Evolutionary conservation across 2,797 vertebrate species (phyloP).

Genomic region (Cetoscarus ocellatus): DNA sequence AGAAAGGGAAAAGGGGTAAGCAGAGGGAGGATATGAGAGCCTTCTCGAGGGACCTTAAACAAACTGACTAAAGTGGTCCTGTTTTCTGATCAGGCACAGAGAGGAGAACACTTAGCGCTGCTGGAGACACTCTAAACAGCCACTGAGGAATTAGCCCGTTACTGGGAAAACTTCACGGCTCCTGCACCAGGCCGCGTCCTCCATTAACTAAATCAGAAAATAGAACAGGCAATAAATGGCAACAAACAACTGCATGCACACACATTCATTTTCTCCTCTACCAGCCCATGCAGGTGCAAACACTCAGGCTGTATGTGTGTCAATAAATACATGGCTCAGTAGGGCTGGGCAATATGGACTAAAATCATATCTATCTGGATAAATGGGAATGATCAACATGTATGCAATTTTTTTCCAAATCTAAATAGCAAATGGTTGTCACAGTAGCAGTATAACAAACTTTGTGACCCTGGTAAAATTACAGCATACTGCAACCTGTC

Average conservation of each 20-base stretch:
- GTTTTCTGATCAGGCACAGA: conserved; percentile 83
- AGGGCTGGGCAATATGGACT: no score
- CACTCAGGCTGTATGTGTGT: conserved; percentile 37
- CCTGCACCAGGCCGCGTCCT: conserved; percentile 68
- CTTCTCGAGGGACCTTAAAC: conserved; percentile 82
- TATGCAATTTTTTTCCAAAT: no score
- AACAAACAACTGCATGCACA: conserved; percentile 56
- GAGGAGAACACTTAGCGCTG: conserved; percentile 81
- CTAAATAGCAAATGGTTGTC: no score
- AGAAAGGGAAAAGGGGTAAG: conserved; percentile 56
- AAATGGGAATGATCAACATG: no score
- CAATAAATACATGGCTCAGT: conserved; percentile 28
- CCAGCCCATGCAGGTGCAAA: conserved; percentile 44
- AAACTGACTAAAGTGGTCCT: conserved; percentile 84
- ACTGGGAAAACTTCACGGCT: conserved; percentile 77
- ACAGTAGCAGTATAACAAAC: no score
- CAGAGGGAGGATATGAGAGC: conserved; percentile 74
- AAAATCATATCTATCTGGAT: no score
- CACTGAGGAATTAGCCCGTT: conserved; percentile 82
- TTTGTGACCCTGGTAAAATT: no score
- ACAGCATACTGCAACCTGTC: no score
- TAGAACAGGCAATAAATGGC: conserved; percentile 70
- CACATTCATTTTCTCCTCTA: conserved; percentile 6
- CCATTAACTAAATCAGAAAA: conserved; percentile 71
- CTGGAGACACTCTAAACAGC: conserved; percentile 83